These are phyloP conservation scores for Plebejus melissa DNA, from an alignment of 2,888 invertebrate species.

Conservation along the genomic window DNA sequence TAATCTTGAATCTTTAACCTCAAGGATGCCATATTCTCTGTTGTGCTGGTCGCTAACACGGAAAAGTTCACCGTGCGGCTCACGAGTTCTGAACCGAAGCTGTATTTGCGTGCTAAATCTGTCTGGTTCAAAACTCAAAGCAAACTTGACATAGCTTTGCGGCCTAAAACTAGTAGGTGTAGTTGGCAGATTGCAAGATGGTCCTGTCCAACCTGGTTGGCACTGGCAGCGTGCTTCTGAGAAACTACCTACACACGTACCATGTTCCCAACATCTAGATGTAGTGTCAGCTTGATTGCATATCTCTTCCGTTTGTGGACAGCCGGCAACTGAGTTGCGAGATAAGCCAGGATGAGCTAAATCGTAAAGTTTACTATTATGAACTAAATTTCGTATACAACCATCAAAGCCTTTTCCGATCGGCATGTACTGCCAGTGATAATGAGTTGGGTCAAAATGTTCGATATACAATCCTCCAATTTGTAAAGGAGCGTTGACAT, in stretches of 20 bases:
- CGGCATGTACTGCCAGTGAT: slow-evolving; percentile 94
- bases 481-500: slow-evolving; percentile 96
- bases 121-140: slow-evolving; percentile 95
- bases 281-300: slow-evolving; percentile 93
- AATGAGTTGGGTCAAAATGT: slow-evolving; percentile 92
- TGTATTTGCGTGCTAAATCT: slow-evolving; percentile 95
- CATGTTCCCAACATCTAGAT: slow-evolving; percentile 93
- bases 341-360: slow-evolving; percentile 94
- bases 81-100: slow-evolving; percentile 94
- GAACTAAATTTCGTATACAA: slow-evolving; percentile 96
- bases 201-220: slow-evolving; percentile 96
- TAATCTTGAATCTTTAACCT: slow-evolving; percentile 93
- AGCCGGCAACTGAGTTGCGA: slow-evolving; percentile 92
- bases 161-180: slow-evolving; percentile 95
- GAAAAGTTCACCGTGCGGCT: slow-evolving; percentile 95
- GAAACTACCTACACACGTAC: slow-evolving; percentile 95
- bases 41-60: slow-evolving; percentile 96
- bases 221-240: slow-evolving; percentile 95
- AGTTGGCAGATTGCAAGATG: slow-evolving; percentile 90
- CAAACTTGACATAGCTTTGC: slow-evolving; percentile 98
- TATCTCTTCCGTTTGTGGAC: slow-evolving; percentile 94
- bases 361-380: slow-evolving; percentile 97
- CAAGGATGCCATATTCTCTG: slow-evolving; percentile 93
- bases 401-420: slow-evolving; percentile 96
- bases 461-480: slow-evolving; percentile 95